These are phyloP conservation scores for Diloba caeruleocephala DNA, from an alignment of 2,888 invertebrate species.

Conservation along the genomic window DNA sequence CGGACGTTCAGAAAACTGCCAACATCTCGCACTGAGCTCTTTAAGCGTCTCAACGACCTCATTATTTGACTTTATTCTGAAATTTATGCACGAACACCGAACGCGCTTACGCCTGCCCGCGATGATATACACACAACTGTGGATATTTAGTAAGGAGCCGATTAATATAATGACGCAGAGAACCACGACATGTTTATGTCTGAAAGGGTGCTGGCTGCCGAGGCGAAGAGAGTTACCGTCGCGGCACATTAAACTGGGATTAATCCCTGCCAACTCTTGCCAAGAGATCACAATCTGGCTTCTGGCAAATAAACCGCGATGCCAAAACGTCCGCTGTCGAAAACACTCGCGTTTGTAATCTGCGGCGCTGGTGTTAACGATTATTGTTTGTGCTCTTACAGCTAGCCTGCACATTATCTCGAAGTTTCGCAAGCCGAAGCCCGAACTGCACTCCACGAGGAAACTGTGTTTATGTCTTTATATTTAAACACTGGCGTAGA, in stretches of 20 bases:
- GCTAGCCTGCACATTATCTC: background rate
- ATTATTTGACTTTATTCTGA: conserved; percentile 6
- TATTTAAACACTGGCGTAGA: background rate
- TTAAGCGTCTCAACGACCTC: conserved; percentile 5
- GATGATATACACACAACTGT: conserved; percentile 4
- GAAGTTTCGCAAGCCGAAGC: background rate
- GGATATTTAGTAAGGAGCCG: conserved; percentile 16
- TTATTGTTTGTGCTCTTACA: background rate
- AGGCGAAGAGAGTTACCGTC: conserved; percentile 6
- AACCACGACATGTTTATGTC: conserved; percentile 2
- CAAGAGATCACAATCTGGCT: conserved; percentile 45
- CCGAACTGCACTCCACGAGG: background rate
- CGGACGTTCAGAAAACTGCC: background rate
- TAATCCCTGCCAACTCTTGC: conserved; percentile 32
- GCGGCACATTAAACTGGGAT: conserved; percentile 31
- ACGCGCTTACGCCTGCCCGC: conserved; percentile 1
- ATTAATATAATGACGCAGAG: conserved; percentile 18
- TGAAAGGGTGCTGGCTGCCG: background rate
- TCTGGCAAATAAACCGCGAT: conserved; percentile 1
- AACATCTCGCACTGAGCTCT: conserved; percentile 1
- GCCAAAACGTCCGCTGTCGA: conserved; percentile 5
- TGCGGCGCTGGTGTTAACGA: background rate
- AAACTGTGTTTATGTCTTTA: background rate
- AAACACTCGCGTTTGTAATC: conserved; percentile 2
- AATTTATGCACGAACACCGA: background rate